These are phyloP conservation scores for Entomyzon cyanotis DNA, from an alignment of 2,113 vertebrate species.

Conservation along the genomic window DNA sequence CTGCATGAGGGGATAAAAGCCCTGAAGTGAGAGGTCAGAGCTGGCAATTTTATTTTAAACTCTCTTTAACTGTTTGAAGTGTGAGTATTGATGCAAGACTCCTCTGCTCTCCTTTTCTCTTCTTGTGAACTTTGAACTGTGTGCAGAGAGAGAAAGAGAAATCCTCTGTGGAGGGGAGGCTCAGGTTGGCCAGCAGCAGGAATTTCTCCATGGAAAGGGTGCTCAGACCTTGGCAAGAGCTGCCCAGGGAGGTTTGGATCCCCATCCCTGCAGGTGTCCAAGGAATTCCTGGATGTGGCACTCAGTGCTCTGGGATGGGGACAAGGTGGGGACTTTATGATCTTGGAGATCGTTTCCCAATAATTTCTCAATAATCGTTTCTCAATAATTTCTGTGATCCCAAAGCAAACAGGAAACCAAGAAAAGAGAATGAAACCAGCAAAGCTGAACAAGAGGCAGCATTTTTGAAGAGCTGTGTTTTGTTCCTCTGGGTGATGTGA, in stretches of 20 bases:
- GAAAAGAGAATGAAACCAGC: neutral
- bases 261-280: neutral
- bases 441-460: neutral
- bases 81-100: neutral
- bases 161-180: neutral
- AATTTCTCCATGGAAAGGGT: neutral
- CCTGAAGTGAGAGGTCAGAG: neutral
- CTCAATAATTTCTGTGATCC: neutral
- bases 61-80: neutral
- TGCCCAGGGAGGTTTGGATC: neutral
- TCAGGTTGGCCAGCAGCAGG: neutral
- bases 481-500: neutral
- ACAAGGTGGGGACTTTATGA: neutral
- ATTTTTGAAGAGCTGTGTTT: rapidly evolving
- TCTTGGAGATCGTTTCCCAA: neutral
- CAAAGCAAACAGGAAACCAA: neutral
- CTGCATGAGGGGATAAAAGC: neutral
- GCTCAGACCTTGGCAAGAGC: rapidly evolving
- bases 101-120: neutral
- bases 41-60: neutral
- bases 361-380: too few relatives aligned
- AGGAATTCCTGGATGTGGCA: neutral
- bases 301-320: neutral
- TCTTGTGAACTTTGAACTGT: too few relatives aligned
- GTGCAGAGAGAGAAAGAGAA: neutral